These are phyloP conservation scores for Brachyhypopomus occidentalis DNA, from an alignment of 2,113 vertebrate genomes.

Conservation along the genomic window DNA sequence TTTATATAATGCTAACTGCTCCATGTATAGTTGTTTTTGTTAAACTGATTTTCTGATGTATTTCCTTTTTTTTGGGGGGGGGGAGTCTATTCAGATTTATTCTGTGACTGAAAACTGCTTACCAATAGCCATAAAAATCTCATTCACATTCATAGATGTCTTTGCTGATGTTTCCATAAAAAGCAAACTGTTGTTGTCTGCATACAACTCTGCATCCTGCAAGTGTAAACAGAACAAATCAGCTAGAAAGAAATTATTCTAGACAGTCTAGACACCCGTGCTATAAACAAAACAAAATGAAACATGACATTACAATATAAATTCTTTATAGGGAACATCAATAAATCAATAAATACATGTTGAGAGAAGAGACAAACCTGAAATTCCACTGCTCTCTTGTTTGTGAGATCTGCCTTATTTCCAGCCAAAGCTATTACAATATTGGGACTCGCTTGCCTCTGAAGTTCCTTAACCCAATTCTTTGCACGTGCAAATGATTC, in stretches of 20 bases:
- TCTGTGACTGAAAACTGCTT: slow-evolving; percentile 57
- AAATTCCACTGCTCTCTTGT: slow-evolving; percentile 96
- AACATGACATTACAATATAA: too few species aligned
- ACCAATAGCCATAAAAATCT: slow-evolving; percentile 99
- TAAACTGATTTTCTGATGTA: too few species aligned
- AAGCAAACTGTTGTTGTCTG: slow-evolving; percentile 98
- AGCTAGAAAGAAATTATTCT: background rate
- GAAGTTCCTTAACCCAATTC: slow-evolving; percentile 99
- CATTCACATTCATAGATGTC: slow-evolving; percentile 97
- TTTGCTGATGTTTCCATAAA: slow-evolving; percentile 99
- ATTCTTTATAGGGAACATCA: too few species aligned
- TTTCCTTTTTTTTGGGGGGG: too few species aligned
- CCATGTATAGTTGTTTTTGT: too few species aligned
- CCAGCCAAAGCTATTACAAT: slow-evolving; percentile 99
- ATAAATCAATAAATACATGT: too few species aligned
- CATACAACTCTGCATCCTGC: slow-evolving; percentile 97
- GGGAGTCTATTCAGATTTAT: too few species aligned
- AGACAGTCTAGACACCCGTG: background rate
- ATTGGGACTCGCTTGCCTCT: slow-evolving; percentile 99
- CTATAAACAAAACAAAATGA: background rate
- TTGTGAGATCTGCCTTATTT: slow-evolving; percentile 97
- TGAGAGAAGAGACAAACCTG: slow-evolving; percentile 80
- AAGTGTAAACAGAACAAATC: background rate
- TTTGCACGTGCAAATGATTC: slow-evolving; percentile 98
- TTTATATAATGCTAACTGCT: too few species aligned